phyloP scores from a whole-genome alignment of 2,797 vertebrate species.

The Miichthys miiuy region DNA sequence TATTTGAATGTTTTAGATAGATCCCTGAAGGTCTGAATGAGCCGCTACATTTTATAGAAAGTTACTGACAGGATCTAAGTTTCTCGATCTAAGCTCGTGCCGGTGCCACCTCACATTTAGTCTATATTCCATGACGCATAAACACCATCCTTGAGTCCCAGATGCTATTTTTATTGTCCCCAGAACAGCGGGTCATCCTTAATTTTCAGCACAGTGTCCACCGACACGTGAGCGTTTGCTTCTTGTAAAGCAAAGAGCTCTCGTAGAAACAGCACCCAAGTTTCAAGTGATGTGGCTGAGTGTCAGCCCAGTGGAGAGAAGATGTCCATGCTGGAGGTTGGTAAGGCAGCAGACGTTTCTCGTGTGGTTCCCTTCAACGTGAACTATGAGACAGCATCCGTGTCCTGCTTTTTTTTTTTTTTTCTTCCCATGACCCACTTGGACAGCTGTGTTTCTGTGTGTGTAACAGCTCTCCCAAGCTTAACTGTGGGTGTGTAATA shows the following conservation, averaged over 20 bases:
- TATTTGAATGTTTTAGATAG: too few species aligned
- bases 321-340: conserved; percentile 13
- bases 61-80: too few species aligned
- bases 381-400: conserved; percentile 23
- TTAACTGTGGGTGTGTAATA: conserved; percentile 46
- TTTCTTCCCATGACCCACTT: conserved; percentile 57
- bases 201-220: background rate
- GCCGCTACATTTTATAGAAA: too few species aligned
- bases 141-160: too few species aligned
- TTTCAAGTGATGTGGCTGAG: conserved; percentile 51
- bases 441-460: conserved; percentile 30
- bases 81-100: too few species aligned
- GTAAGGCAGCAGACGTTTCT: conserved; percentile 1
- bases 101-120: too few species aligned
- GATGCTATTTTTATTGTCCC: too few species aligned
- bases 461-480: conserved; percentile 35
- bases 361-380: conserved; percentile 21
- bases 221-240: conserved; percentile 13
- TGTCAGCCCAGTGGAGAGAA: too few species aligned
- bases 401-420: conserved; percentile 25
- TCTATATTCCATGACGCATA: too few species aligned
- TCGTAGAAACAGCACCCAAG: conserved; percentile 44
- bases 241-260: conserved; percentile 54
- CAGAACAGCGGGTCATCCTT: too few species aligned
- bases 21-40: too few species aligned